A percentile compares a stretch with the other conserved stretches of the same genome.
Evolutionary conservation across 2,888 invertebrate genomes (phyloP).

Genomic region (Leptopterna dolabrata): DNA sequence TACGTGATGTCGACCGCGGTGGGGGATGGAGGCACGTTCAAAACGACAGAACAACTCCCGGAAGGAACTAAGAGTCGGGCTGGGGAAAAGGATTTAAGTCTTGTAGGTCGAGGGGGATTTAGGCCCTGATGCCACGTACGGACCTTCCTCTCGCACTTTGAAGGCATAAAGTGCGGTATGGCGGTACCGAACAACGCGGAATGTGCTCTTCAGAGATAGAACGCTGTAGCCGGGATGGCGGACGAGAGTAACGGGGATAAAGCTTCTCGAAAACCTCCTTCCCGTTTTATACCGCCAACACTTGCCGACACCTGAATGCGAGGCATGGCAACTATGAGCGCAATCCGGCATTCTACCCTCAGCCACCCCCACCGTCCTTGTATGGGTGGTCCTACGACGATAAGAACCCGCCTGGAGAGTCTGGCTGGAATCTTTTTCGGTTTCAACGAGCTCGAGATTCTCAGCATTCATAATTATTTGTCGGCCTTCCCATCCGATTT

Average conservation of each 20-base stretch:
- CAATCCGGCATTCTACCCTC: constrained; percentile 27
- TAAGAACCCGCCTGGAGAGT: background rate
- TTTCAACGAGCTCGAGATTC: background rate
- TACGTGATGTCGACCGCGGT: background rate
- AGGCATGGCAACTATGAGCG: constrained; percentile 33
- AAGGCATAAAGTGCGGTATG: background rate
- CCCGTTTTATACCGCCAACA: constrained; percentile 36
- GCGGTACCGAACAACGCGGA: background rate
- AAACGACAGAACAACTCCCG: background rate
- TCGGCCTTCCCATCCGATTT: too few relatives aligned
- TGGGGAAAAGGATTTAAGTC: background rate
- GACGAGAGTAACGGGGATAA: background rate
- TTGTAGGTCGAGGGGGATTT: background rate
- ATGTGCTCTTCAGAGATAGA: background rate
- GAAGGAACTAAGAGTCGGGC: background rate
- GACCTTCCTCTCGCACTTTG: background rate
- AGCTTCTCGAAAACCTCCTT: background rate
- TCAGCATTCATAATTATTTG: background rate
- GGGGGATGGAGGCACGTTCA: background rate
- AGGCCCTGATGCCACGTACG: background rate
- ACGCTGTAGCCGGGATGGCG: background rate
- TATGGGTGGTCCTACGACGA: background rate
- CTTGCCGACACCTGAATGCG: constrained; percentile 44
- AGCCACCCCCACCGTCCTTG: background rate
- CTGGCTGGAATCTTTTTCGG: background rate